These are phyloP conservation scores for Dipodomys merriami DNA, from an alignment of 2,113 vertebrate genomes.

Conservation along the genomic window DNA sequence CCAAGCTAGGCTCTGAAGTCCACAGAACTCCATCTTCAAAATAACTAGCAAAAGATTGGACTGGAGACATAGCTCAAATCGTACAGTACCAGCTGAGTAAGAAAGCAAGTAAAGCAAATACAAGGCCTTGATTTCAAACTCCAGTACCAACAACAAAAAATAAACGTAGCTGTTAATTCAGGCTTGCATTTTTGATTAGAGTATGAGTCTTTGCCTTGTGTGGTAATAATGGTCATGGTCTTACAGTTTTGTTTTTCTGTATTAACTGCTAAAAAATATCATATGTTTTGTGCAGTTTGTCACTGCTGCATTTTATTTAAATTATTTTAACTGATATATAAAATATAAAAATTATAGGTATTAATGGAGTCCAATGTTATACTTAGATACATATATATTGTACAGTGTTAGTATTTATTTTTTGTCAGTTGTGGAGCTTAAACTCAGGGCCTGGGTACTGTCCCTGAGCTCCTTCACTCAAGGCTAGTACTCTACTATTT, in stretches of 20 bases:
- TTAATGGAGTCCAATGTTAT: background rate
- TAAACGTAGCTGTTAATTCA: background rate
- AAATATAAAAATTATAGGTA: background rate
- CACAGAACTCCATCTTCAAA: too few relatives aligned
- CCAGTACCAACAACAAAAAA: too few relatives aligned
- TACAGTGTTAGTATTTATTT: background rate
- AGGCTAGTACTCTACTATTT: too few relatives aligned
- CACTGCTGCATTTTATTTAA: background rate
- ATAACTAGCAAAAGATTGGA: too few relatives aligned
- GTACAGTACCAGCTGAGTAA: too few relatives aligned
- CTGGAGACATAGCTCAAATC: too few relatives aligned
- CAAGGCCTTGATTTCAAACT: background rate
- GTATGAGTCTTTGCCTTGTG: background rate
- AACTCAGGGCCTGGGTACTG: too few relatives aligned
- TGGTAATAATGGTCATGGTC: background rate
- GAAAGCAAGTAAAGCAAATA: too few relatives aligned
- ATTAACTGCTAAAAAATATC: background rate
- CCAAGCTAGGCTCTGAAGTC: too few relatives aligned
- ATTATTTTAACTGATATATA: background rate
- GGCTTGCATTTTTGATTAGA: slow-evolving; percentile 1
- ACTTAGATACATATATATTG: background rate
- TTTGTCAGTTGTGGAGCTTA: background rate
- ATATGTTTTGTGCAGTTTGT: background rate
- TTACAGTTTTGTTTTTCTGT: background rate
- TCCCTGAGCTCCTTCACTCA: too few relatives aligned